phyloP scores from a whole-genome alignment of 2,797 vertebrate species.

The Peromyscus eremicus region DNA sequence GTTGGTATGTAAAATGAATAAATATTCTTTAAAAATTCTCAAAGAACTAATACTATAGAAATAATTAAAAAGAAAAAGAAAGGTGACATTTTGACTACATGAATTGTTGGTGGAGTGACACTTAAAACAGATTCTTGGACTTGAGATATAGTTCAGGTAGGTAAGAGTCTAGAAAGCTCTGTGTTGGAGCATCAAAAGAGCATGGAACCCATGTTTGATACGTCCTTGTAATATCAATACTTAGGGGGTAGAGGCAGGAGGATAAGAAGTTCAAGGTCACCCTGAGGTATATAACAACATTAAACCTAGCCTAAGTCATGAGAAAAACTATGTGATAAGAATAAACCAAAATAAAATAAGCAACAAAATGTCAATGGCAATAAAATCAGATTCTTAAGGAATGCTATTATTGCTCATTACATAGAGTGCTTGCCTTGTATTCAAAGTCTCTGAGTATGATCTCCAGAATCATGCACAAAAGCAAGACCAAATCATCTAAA shows the following conservation, averaged over 20 bases:
- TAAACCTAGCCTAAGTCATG: background rate
- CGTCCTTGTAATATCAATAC: background rate
- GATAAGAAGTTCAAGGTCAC: background rate
- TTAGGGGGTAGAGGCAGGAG: rapidly evolving
- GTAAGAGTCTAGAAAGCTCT: background rate
- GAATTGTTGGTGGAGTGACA: background rate
- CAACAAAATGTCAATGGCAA: background rate
- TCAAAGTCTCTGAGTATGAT: background rate
- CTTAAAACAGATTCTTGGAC: background rate
- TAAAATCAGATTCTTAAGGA: background rate
- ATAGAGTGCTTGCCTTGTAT: background rate
- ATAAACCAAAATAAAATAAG: background rate
- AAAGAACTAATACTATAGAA: too few species aligned
- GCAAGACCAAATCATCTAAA: background rate
- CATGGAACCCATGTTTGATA: background rate
- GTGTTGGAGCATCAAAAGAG: background rate
- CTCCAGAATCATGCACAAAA: background rate
- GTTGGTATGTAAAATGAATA: too few species aligned
- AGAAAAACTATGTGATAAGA: background rate
- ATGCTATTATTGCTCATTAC: background rate
- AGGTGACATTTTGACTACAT: background rate
- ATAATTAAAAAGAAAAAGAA: too few species aligned
- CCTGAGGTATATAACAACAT: background rate
- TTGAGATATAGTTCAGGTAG: background rate
- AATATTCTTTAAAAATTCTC: too few species aligned